phyloP scores from a whole-genome alignment of 30 jellyfish, hydroid and myxozoan genomes.

The Turritopsis dohrnii region DNA sequence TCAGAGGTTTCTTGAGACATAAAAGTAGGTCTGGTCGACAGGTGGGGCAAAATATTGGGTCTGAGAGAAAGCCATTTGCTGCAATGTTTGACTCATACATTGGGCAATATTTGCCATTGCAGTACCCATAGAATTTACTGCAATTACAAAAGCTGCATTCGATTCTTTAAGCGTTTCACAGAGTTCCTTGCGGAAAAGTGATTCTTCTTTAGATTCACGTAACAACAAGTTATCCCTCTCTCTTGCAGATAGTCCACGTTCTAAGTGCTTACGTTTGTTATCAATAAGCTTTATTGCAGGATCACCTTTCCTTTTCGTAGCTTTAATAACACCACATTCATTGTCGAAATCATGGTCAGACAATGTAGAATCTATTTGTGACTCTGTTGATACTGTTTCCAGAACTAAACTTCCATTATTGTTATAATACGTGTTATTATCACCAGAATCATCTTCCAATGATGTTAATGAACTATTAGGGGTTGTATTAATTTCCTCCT shows the following conservation, averaged over 20 bases:
- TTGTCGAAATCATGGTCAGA: not conserved
- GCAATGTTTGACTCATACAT: not conserved
- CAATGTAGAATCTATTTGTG: not conserved
- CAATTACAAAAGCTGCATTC: not conserved
- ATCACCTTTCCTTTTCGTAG: not conserved
- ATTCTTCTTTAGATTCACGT: too few relatives aligned
- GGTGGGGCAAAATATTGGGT: too few relatives aligned
- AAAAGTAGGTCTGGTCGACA: not conserved
- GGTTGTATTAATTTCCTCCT: not conserved
- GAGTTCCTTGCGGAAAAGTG: not conserved
- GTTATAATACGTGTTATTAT: too few relatives aligned
- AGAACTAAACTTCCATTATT: not conserved
- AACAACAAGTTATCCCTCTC: constrained; percentile 13
- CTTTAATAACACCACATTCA: not conserved
- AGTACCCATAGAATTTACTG: not conserved
- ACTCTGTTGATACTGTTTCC: not conserved
- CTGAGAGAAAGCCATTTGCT: not conserved
- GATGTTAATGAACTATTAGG: not conserved
- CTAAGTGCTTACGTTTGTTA: not conserved
- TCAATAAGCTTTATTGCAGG: not conserved
- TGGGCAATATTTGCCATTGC: not conserved
- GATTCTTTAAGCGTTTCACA: not conserved
- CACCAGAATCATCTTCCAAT: not conserved
- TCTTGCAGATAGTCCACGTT: not conserved
- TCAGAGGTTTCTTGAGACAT: not conserved